Evolutionary conservation across 2,888 invertebrate genomes (phyloP), one percentile per base, ranked within the genome.

Genomic region (Bombylius major): DNA sequence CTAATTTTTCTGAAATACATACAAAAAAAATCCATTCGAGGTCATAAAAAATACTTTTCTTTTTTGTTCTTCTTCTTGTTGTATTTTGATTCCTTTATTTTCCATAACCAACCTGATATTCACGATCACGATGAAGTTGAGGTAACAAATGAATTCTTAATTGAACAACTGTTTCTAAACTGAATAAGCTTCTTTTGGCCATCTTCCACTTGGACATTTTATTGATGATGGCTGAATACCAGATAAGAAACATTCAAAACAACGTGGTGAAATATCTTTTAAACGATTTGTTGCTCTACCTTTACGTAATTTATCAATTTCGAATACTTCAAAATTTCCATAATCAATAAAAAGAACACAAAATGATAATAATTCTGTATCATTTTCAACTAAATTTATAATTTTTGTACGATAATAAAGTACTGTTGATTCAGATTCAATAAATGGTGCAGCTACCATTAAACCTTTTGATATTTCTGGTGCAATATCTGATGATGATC

Each of bases 181-280:
- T 0, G 93, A 93, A 70, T 86, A 90, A 13, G 86, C 82, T 48
- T 75, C 71, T 0, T 70, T 64, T 1, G 80, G 74, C 91, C 88
- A 89, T 33, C 76, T 67, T 1, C 82, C 84, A 57, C 76, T 76
- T 1, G 76, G 73, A 67, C 81, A 81, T 50, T 76, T 72, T 13
- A 82, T 71, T 8, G 79, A 73, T 1, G 85, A 81, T 0, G 93
- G 90, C 62, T 82, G 81, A 5, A 92, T 70, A 65, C 81, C 81
- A 5, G 83, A 78, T 60, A 93, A 75, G 47, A 78, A 76, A 67
- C 89, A 90, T 69, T 87, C 83, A 64, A 89, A 78, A 14, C 86
- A n/a, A n/a, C n/a, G n/a, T n/a, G n/a, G n/a, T n/a, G n/a, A n/a
- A n/a, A n/a, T n/a, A n/a, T n/a, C n/a, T 4, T 58, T 36, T 12